Evolutionary conservation across 2,113 vertebrate genomes (phyloP).

Genomic region (Brienomyrus brachyistius): DNA sequence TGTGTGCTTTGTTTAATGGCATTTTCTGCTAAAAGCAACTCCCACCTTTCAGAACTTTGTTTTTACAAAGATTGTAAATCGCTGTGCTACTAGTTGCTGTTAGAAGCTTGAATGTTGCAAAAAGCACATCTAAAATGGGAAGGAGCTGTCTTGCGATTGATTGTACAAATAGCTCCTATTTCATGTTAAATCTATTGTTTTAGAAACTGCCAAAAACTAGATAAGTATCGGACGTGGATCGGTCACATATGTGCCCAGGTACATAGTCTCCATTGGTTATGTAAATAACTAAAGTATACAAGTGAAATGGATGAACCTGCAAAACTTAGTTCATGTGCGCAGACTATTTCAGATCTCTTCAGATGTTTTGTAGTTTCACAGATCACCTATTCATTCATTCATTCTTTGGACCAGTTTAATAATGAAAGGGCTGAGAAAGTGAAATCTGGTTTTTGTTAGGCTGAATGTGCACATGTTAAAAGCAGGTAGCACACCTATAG

Average conservation of each 20-base stretch:
- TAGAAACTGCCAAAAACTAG: not conserved
- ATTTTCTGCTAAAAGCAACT: no score
- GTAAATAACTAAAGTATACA: not conserved
- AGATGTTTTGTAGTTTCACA: not conserved
- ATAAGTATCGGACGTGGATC: no score
- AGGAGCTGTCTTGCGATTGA: no score
- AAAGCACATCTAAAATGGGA: no score
- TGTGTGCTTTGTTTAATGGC: no score
- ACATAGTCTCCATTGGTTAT: not conserved
- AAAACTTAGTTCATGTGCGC: no score
- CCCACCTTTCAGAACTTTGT: no score
- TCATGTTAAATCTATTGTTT: no score
- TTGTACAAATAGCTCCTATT: no score
- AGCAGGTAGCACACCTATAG: constrained; percentile 64
- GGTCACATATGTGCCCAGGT: not conserved
- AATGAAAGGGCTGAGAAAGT: not conserved
- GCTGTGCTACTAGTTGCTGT: no score
- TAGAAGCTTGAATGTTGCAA: no score
- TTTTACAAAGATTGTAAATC: no score
- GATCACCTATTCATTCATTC: not conserved
- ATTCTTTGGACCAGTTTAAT: not conserved
- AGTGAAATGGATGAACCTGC: not conserved
- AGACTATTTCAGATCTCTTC: not conserved
- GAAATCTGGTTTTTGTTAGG: not conserved
- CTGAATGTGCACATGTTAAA: constrained; percentile 40